Evolutionary conservation across 2,113 vertebrate species (phyloP), one percentile per base, ranked within the genome.

Genomic region (Sigmodon hispidus): DNA sequence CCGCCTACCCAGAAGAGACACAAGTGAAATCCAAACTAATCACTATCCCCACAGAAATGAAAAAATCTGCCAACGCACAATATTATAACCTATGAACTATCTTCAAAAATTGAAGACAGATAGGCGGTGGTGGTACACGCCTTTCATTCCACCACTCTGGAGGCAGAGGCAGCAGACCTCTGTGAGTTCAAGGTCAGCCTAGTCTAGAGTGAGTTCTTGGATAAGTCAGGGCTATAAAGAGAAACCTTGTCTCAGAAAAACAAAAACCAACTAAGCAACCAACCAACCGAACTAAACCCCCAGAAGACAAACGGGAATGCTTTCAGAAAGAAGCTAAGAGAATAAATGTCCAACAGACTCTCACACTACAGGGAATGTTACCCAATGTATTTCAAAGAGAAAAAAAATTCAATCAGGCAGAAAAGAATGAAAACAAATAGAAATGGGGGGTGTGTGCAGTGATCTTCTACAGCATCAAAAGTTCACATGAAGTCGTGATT

Each of bases 101-200:
- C 31, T 48, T 22, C 16, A 48, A 61, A 61, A 52, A 52, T 4
- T 57, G 43, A 61, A 73, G 67, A n/a, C 17, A 73, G 16, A n/a
- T 1, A 0, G 36, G 36, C 5, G 6, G 16, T n/a, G 67, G 36
- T 70, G 67, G 67, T 16, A 0, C 67, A 36, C 0, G 16, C 36
- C 17, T 70, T 70, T 70, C 11, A n/a, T 70, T 7, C 36, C 7
- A n/a, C 34, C 16, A 7, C 67, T 69, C 6, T 2, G 67, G 34
- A 69, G 7, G 67, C 34, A 8, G 34, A 36, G 67, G 34, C 15
- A n/a, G 67, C 34, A n/a, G 34, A 69, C 17, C 34, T n/a, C 34
- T 29, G 6, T 36, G 65, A 69, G 34, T 3, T 69, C 2, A 34
- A 69, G 31, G 15, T 34, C 65, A 36, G 67, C 15, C 67, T 69